Percentiles rank a stretch among this genome's conserved stretches.
Evolutionary conservation across 2,113 vertebrate species (phyloP).

Genomic region (Halichoerus grypus): DNA sequence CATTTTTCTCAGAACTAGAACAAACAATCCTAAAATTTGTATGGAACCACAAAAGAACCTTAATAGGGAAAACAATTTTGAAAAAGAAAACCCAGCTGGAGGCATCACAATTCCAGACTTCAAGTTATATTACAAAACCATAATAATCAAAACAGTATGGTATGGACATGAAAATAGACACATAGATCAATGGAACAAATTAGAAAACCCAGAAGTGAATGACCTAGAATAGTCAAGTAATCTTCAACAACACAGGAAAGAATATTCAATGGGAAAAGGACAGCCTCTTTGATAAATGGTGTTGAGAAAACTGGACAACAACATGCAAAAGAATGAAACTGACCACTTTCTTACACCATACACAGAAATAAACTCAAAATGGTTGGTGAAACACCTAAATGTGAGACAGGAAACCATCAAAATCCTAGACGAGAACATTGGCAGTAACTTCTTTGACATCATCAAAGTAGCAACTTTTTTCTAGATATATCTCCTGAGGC

Average conservation of each 20-base stretch:
- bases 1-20: not conserved
- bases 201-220: not conserved
- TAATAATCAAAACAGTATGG: not conserved
- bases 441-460: not conserved
- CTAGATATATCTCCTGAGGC: not conserved
- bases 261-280: not conserved
- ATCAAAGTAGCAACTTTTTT: not conserved
- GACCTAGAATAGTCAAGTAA: not conserved
- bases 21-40: not conserved
- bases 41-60: not conserved
- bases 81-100: not conserved
- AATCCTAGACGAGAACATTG: not conserved
- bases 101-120: not conserved
- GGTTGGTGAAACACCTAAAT: not conserved
- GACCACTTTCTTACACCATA: not conserved
- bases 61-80: not conserved
- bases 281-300: not conserved
- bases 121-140: not conserved
- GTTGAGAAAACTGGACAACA: not conserved
- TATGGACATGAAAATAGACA: not conserved
- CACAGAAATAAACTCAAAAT: not conserved
- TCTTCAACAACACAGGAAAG: not conserved
- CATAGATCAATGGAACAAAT: not conserved
- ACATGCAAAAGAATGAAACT: not conserved
- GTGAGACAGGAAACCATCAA: not conserved